A percentile compares a stretch with the other conserved stretches of the same genome.
Evolutionary conservation across 2,113 vertebrate genomes (phyloP).

Genomic region (Gracilinanus agilis): DNA sequence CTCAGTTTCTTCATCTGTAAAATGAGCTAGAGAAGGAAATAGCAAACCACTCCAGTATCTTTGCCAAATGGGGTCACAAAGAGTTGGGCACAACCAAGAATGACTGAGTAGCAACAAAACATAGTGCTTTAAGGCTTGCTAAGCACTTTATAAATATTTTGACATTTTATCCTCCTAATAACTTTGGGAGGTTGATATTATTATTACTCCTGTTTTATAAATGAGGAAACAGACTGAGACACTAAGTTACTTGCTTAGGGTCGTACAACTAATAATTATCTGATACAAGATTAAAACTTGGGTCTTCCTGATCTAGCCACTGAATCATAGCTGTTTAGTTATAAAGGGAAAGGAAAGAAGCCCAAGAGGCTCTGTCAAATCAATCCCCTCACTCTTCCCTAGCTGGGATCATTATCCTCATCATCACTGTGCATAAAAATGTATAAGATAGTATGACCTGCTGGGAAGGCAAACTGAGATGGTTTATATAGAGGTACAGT

Average conservation of each 20-base stretch:
- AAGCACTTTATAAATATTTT: background rate
- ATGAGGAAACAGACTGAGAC: background rate
- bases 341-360: background rate
- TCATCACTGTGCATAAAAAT: background rate
- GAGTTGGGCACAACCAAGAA: no score
- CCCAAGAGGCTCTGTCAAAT: background rate
- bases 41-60: no score
- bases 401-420: background rate
- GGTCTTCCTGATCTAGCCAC: background rate
- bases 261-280: background rate
- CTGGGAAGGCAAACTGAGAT: background rate
- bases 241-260: background rate
- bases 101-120: no score
- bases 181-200: background rate
- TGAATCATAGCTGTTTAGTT: background rate
- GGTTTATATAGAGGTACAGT: background rate
- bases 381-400: background rate
- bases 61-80: no score
- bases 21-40: no score
- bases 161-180: background rate
- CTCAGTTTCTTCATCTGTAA: no score
- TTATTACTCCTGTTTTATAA: background rate
- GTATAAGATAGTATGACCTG: background rate
- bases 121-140: background rate
- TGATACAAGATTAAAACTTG: background rate